Base-by-base conservation (phyloP, 2,888 invertebrate genomes). In the Allacma fusca region DNA sequence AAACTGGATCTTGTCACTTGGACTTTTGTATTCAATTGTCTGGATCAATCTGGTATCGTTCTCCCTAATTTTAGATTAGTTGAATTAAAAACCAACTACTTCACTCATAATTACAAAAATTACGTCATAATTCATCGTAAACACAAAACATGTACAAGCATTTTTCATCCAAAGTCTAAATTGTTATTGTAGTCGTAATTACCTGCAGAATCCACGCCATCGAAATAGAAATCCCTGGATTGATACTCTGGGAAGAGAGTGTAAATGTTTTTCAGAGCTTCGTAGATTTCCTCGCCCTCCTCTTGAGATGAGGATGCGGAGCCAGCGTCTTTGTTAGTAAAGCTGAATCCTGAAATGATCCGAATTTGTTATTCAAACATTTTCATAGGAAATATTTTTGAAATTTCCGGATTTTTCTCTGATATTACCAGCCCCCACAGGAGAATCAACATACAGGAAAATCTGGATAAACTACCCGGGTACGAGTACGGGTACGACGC, bases 391-490 rank as follows among this genome's bases (percentile, higher is more conserved):
- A n/a, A n/a, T 19, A 57, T 19, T 4, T 34, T 34, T 7, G 9
- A 34, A 7, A 34, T 34, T 34, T 4, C 9, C 34, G 9, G 9
- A 34, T n/a, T n/a, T n/a, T n/a, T n/a, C n/a, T 40, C 5, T 9
- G 2, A 16, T n/a, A 2, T 5, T 50, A 50, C 97, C 96, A n/a
- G 88, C 87, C 68, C 95, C 95, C 0, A 94, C 96, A 0, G 97
- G 96, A 87, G 95, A 96, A 86, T 97, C 97, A 76, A 97, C 93
- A 86, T 94, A 97, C 76, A 97, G 2, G 19, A 62, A 9, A 2
- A 23, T 24, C 5, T 62, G 62, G 4, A 2, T 62, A 16, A 2
- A 5, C 16, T n/a, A 23, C 26, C 62, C 62, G 21, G 16, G 24
- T 62, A 24, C 1, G 4, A n/a, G n/a, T n/a, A n/a, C n/a, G n/a